Conservation (phyloP, 2,888 invertebrate species). For the Corbicula japonica region DNA sequence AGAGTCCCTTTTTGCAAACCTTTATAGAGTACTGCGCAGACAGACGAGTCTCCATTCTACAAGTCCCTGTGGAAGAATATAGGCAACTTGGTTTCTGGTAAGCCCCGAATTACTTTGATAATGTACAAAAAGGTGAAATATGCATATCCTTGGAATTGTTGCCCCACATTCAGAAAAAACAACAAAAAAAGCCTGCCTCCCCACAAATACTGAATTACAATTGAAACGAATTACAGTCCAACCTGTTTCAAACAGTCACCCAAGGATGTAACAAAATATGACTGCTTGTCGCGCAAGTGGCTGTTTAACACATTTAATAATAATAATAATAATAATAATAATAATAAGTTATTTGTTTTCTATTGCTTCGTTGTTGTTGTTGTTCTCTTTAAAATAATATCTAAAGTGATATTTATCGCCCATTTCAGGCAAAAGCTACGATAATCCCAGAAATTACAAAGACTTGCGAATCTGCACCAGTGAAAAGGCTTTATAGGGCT, state of each 20-base stretch:
- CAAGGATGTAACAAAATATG: no score
- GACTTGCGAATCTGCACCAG: not conserved
- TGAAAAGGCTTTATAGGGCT: no score
- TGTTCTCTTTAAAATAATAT: no score
- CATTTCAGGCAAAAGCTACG: not conserved
- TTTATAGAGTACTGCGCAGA: constrained; percentile 9
- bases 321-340: no score
- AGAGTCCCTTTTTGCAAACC: not conserved
- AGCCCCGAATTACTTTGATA: no score
- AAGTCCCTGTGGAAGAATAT: constrained; percentile 2
- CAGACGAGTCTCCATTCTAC: constrained; percentile 5
- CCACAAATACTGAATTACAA: not conserved
- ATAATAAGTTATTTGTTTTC: no score
- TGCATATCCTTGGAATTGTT: not conserved
- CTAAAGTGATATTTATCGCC: no score
- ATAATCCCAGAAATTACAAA: constrained; percentile 2
- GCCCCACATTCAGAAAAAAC: not conserved
- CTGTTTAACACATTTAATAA: no score
- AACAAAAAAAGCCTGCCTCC: not conserved
- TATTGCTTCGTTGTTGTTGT: no score
- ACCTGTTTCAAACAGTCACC: no score
- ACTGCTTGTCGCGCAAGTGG: no score
- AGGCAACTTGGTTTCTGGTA: constrained; percentile 10
- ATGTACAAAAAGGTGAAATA: not conserved
- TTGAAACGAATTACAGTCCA: not conserved